Conservation (phyloP, 2,113 vertebrate species). For the Ivindomyrus marchei region DNA sequence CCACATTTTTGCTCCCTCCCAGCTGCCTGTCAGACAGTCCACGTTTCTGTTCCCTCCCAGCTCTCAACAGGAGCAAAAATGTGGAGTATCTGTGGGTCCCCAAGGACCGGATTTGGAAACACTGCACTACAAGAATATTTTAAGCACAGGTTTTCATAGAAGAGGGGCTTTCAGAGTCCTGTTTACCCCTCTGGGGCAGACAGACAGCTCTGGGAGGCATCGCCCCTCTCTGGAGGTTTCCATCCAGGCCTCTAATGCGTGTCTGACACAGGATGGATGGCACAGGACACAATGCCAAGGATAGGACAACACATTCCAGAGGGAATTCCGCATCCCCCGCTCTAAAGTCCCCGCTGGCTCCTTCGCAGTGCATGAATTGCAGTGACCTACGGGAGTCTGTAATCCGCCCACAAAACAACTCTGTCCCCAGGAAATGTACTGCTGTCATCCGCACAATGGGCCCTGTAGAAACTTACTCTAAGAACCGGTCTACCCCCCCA, state of each 20-base stretch:
- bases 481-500: constrained; percentile 14
- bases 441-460: constrained; percentile 46
- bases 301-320: constrained; percentile 44
- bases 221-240: neutral
- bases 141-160: constrained; percentile 40
- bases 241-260: constrained; percentile 34
- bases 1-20: neutral
- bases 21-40: too few relatives aligned
- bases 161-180: constrained; percentile 17
- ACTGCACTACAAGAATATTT: constrained; percentile 42
- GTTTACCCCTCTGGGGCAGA: neutral
- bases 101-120: neutral
- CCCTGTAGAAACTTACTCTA: constrained; percentile 33
- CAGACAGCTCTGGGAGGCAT: constrained; percentile 34
- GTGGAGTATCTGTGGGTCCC: neutral
- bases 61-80: neutral
- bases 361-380: constrained; percentile 59
- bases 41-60: neutral
- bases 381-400: constrained; percentile 61
- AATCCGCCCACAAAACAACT: constrained; percentile 55
- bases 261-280: constrained; percentile 46
- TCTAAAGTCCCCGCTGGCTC: constrained; percentile 64
- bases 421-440: constrained; percentile 49
- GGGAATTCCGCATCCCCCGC: constrained; percentile 48
- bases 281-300: constrained; percentile 51